Conservation (phyloP, 2,797 vertebrate species). For the Rhinatrema bivittatum region DNA sequence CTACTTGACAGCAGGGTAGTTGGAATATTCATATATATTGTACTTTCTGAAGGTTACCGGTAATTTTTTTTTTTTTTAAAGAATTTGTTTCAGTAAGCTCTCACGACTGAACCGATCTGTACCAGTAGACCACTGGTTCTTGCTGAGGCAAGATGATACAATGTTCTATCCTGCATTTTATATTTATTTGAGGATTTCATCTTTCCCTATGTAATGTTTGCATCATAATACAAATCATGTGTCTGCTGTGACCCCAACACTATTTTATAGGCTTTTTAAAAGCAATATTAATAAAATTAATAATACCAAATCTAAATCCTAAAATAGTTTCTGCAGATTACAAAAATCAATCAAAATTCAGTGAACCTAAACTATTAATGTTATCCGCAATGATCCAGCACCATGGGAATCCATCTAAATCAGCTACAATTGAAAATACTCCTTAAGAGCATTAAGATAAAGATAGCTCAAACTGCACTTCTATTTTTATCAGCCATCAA, state of each 20-base stretch:
- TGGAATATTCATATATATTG: not conserved
- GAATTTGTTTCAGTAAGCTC: conserved; percentile 7
- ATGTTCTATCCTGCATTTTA: conserved; percentile 31
- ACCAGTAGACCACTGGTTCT: conserved; percentile 12
- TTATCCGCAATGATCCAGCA: conserved; percentile 55
- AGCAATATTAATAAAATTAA: too few species aligned
- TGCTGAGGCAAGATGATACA: conserved; percentile 28
- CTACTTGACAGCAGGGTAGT: not conserved
- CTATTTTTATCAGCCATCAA: conserved; percentile 37
- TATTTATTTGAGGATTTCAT: conserved; percentile 49
- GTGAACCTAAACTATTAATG: conserved; percentile 62
- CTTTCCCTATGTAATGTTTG: conserved; percentile 39
- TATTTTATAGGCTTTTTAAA: conserved; percentile 63
- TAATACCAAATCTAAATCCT: conserved; percentile 67
- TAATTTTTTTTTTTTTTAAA: conserved; percentile 15
- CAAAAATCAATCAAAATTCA: conserved; percentile 67
- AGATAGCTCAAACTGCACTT: conserved; percentile 38
- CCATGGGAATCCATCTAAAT: conserved; percentile 58
- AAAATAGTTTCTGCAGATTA: conserved; percentile 68
- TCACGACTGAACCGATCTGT: conserved; percentile 7
- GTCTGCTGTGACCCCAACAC: conserved; percentile 58
- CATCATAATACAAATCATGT: conserved; percentile 53
- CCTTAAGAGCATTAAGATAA: conserved; percentile 41
- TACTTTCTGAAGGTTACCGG: conserved; percentile 11
- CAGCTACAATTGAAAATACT: conserved; percentile 51